Conservation (phyloP, 2,888 invertebrate genomes). For the Pristionchus maxplancki region DNA sequence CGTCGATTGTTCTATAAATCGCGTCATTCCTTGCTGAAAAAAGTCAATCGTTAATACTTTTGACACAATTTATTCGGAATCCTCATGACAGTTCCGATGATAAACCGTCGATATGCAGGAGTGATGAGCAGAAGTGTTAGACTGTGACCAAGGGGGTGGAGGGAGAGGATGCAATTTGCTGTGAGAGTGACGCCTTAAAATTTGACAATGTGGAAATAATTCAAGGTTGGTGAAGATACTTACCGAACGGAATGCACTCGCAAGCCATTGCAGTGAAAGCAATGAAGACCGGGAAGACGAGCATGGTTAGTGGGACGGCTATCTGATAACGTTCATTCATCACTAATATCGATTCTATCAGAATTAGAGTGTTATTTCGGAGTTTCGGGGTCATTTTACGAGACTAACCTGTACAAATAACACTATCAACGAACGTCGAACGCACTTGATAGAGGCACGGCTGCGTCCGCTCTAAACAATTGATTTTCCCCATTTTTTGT, state of each 20-base stretch:
- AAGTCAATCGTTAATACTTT: not conserved
- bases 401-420: not conserved
- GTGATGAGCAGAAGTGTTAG: not conserved
- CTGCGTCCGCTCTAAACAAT: not conserved
- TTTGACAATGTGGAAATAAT: too few relatives aligned
- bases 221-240: not conserved
- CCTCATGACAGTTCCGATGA: not conserved
- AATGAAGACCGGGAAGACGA: not conserved
- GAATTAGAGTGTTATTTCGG: not conserved
- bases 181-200: not conserved
- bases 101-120: not conserved
- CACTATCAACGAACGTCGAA: not conserved
- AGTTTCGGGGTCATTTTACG: not conserved
- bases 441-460: not conserved
- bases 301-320: not conserved
- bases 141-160: not conserved
- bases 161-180: not conserved
- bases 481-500: not conserved
- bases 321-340: not conserved
- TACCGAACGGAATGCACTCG: not conserved
- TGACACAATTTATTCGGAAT: not conserved
- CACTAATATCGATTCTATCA: not conserved
- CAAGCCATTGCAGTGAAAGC: not conserved
- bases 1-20: too few relatives aligned
- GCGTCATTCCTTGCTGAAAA: too few relatives aligned